Evolutionary conservation across 2,113 vertebrate genomes (phyloP).

Genomic region (Toxostoma redivivum): DNA sequence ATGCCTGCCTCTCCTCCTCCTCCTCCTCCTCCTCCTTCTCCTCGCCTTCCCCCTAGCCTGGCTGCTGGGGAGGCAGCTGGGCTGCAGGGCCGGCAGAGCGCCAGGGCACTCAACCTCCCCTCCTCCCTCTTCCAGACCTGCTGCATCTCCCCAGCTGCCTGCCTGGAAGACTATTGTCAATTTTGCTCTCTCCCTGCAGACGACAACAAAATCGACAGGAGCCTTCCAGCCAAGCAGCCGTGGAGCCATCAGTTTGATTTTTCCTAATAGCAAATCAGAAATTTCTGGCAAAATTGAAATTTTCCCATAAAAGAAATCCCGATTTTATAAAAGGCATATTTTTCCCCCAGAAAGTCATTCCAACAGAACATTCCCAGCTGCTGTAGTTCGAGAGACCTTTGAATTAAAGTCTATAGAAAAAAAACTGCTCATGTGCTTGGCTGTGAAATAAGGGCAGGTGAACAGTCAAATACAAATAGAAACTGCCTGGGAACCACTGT

Average conservation of each 20-base stretch:
- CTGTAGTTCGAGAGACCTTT: constrained; percentile 33
- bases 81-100: constrained; percentile 65
- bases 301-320: constrained; percentile 25
- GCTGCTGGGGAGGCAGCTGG: constrained; percentile 68
- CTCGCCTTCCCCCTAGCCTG: constrained; percentile 56
- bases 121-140: constrained; percentile 68
- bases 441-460: background rate
- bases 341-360: background rate
- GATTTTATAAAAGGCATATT: background rate
- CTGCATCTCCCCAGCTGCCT: constrained; percentile 69
- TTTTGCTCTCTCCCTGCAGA: constrained; percentile 63
- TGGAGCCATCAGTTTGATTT: constrained; percentile 26
- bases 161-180: constrained; percentile 69
- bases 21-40: constrained; percentile 4
- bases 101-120: constrained; percentile 67
- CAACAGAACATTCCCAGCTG: constrained; percentile 31
- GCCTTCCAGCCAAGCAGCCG: constrained; percentile 55
- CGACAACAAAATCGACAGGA: constrained; percentile 60
- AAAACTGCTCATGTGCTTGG: background rate
- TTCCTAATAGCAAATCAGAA: constrained; percentile 37
- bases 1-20: background rate
- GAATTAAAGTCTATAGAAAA: constrained; percentile 29
- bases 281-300: constrained; percentile 51
- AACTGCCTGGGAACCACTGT: background rate
- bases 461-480: constrained; percentile 25